Evolutionary conservation across 2,888 invertebrate genomes (phyloP).

Genomic region (Lycophotia porphyrea): DNA sequence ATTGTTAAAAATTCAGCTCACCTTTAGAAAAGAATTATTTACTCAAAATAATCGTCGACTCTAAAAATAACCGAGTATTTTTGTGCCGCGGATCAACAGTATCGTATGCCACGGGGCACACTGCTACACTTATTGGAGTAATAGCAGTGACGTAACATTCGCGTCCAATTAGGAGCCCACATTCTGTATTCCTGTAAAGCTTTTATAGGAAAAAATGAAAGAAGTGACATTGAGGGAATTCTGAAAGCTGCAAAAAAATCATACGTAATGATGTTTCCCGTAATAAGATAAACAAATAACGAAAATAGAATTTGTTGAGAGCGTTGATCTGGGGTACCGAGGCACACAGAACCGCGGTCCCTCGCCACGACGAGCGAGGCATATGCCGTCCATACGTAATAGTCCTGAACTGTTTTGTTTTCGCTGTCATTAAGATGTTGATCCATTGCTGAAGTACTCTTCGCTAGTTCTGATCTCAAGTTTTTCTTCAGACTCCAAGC

Average conservation of each 20-base stretch:
- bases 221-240: constrained; percentile 38
- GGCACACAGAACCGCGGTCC: constrained; percentile 12
- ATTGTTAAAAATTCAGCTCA: constrained; percentile 16
- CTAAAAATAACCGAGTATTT: constrained; percentile 18
- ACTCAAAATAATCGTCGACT: constrained; percentile 18
- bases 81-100: constrained; percentile 21
- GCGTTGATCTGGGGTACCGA: constrained; percentile 15
- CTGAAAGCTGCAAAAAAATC: constrained; percentile 49
- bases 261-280: constrained; percentile 45
- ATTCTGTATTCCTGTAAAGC: constrained; percentile 47
- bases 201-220: constrained; percentile 52
- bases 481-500: constrained; percentile 56
- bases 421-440: constrained; percentile 61
- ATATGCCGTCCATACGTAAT: constrained; percentile 7
- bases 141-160: constrained; percentile 36
- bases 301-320: constrained; percentile 42
- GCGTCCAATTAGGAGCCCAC: constrained; percentile 57
- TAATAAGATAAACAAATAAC: constrained; percentile 54
- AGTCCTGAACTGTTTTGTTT: constrained; percentile 24
- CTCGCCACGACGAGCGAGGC: neutral
- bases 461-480: constrained; percentile 54
- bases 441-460: constrained; percentile 49
- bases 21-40: constrained; percentile 22
- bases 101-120: constrained; percentile 28
- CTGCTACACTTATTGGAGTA: constrained; percentile 23